Evolutionary conservation across 2,113 vertebrate genomes (phyloP).

Genomic region (Neolamprologus brichardi): DNA sequence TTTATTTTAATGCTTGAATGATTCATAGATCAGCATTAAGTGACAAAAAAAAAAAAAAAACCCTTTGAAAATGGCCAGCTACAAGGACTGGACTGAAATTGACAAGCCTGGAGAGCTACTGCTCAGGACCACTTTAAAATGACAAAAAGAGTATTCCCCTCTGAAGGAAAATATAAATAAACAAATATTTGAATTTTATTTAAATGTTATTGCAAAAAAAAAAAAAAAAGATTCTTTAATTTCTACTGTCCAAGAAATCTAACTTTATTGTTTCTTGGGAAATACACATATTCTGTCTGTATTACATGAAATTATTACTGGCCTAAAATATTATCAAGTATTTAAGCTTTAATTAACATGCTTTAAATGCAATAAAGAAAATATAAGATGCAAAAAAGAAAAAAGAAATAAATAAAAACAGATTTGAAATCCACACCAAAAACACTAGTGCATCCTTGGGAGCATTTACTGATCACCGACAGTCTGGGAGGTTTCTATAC

Average conservation of each 20-base stretch:
- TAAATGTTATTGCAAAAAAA: neutral
- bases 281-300: neutral
- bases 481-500: neutral
- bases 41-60: neutral
- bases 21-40: neutral
- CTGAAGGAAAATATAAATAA: neutral
- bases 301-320: neutral
- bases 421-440: neutral
- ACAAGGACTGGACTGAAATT: neutral
- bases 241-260: neutral
- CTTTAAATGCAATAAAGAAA: neutral
- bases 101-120: neutral
- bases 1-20: neutral
- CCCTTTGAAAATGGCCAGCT: neutral
- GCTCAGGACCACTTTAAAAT: neutral
- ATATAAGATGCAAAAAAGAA: neutral
- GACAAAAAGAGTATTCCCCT: neutral
- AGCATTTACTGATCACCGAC: neutral
- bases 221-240: neutral
- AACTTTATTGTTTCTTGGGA: neutral
- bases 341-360: neutral
- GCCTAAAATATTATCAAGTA: neutral
- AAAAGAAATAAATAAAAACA: fast-evolving
- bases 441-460: neutral
- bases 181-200: neutral